phyloP scores from a whole-genome alignment of 2,797 vertebrate species.

The Sandelia bainsii region DNA sequence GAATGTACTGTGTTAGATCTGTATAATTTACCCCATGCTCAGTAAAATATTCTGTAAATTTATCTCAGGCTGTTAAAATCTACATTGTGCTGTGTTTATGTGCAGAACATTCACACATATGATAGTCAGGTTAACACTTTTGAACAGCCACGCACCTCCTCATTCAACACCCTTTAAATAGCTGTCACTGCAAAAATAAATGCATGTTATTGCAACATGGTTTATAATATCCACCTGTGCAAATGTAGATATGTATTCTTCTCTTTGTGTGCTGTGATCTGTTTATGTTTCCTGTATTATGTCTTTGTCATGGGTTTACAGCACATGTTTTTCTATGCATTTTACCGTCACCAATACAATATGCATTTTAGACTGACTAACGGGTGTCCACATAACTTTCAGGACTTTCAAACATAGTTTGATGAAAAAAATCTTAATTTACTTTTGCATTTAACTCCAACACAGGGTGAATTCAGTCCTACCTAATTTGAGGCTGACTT shows the following conservation, averaged over 20 bases:
- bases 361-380: no score
- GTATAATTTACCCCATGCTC: constrained; percentile 23
- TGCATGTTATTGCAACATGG: background rate
- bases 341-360: no score
- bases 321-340: no score
- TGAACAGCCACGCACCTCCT: background rate
- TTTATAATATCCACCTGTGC: background rate
- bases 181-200: constrained; percentile 16
- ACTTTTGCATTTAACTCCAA: no score
- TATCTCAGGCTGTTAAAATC: background rate
- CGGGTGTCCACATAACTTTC: no score
- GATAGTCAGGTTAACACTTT: constrained; percentile 21
- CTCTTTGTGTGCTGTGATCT: background rate
- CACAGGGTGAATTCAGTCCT: no score
- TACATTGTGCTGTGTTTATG: background rate
- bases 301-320: background rate
- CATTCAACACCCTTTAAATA: constrained; percentile 40
- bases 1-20: background rate
- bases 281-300: background rate
- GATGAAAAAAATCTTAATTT: no score
- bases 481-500: background rate
- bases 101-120: constrained; percentile 12
- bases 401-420: no score
- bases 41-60: background rate
- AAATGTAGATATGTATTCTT: background rate